Percentiles rank a stretch among this genome's conserved stretches.
Conservation (phyloP, 2,888 invertebrate genomes). For the Agrotis exclamationis region DNA sequence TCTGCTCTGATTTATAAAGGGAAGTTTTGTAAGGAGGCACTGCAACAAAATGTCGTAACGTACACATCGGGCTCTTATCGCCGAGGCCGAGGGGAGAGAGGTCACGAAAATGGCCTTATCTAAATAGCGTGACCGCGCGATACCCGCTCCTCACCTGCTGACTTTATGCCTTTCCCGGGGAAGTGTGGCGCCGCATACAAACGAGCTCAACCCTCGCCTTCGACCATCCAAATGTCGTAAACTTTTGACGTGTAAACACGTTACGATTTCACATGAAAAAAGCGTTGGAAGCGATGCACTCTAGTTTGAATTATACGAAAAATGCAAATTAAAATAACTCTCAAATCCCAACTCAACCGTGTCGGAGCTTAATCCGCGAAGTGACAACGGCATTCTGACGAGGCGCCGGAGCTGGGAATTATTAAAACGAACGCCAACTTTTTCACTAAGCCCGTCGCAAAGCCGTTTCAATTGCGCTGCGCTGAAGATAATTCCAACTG, state of each 20-base stretch:
- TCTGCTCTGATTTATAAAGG: conserved; percentile 37
- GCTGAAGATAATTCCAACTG: conserved; percentile 91
- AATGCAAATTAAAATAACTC: conserved; percentile 91
- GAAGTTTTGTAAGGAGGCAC: conserved; percentile 45
- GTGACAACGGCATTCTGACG: conserved; percentile 91
- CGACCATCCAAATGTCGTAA: conserved; percentile 80
- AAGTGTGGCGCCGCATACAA: conserved; percentile 85
- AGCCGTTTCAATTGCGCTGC: conserved; percentile 91
- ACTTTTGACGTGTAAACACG: conserved; percentile 78
- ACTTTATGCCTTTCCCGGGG: conserved; percentile 87
- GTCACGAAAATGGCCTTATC: conserved; percentile 87
- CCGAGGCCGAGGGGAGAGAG: conserved; percentile 76
- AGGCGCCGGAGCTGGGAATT: conserved; percentile 91
- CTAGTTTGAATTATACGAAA: conserved; percentile 83
- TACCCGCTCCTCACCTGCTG: conserved; percentile 85
- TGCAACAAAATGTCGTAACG: conserved; percentile 73
- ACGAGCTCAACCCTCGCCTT: conserved; percentile 81
- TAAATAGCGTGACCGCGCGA: conserved; percentile 89
- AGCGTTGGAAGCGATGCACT: conserved; percentile 74
- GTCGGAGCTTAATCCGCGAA: conserved; percentile 91
- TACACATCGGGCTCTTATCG: conserved; percentile 79
- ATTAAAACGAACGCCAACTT: conserved; percentile 92
- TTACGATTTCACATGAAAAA: conserved; percentile 73
- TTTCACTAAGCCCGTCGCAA: conserved; percentile 91
- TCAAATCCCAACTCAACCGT: conserved; percentile 90